Evolutionary conservation across 2,797 vertebrate genomes (phyloP).

Genomic region (Orestias chungarensis): DNA sequence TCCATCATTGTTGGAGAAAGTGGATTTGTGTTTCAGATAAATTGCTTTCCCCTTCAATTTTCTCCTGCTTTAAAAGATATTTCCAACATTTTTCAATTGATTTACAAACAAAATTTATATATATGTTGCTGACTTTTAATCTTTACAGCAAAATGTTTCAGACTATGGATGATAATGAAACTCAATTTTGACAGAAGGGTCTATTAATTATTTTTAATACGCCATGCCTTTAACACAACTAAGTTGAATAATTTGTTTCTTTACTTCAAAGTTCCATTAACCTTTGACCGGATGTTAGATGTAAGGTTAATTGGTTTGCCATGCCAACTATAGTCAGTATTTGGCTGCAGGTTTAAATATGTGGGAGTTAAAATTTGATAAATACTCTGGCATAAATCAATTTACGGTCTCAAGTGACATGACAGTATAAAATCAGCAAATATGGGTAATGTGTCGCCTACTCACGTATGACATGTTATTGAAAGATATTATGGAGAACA

Average conservation of each 20-base stretch:
- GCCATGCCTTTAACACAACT: too few species aligned
- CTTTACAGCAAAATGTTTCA: constrained; percentile 2
- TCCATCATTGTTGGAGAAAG: constrained; percentile 39
- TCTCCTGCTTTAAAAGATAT: constrained; percentile 21
- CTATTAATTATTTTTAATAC: neutral
- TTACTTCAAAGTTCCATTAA: neutral
- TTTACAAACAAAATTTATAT: constrained; percentile 12
- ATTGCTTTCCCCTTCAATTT: constrained; percentile 36
- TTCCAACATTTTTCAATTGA: constrained; percentile 21
- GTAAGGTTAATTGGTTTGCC: neutral
- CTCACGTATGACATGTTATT: constrained; percentile 19
- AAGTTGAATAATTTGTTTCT: neutral
- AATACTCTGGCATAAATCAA: constrained; percentile 25
- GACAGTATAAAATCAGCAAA: constrained; percentile 25
- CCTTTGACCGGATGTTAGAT: neutral
- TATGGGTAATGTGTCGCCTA: constrained; percentile 29
- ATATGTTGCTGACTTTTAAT: constrained; percentile 4
- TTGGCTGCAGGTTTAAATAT: constrained; percentile 1
- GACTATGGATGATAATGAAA: constrained; percentile 2
- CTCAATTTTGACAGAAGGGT: neutral
- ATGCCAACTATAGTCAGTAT: neutral
- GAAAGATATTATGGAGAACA: neutral
- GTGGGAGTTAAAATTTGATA: constrained; percentile 22
- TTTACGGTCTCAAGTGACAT: constrained; percentile 31
- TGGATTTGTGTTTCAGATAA: constrained; percentile 46